phyloP scores from a whole-genome alignment of 2,888 invertebrate species.

The Oscheius onirici region DNA sequence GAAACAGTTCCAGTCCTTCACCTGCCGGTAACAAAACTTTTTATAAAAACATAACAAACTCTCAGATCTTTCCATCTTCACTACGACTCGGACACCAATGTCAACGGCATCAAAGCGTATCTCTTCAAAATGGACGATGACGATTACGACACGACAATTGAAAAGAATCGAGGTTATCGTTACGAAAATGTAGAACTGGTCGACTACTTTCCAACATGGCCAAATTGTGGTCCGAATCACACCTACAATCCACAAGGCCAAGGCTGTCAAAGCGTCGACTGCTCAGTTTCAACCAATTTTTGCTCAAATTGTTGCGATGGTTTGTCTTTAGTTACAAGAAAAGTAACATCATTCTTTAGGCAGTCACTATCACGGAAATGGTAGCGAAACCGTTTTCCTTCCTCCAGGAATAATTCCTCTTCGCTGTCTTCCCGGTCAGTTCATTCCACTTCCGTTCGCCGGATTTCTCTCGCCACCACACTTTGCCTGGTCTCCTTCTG shows the following conservation, averaged over 20 bases:
- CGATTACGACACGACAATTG: constrained; percentile 48
- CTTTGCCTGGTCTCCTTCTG: constrained; percentile 58
- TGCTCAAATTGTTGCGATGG: constrained; percentile 20
- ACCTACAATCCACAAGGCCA: constrained; percentile 33
- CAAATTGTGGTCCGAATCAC: constrained; percentile 46
- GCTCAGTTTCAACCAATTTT: background rate
- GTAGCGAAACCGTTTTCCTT: constrained; percentile 40
- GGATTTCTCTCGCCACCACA: constrained; percentile 60
- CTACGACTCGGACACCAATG: constrained; percentile 43
- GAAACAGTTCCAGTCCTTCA: constrained; percentile 60
- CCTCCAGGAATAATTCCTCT: constrained; percentile 62
- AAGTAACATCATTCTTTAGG: background rate
- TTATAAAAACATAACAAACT: background rate
- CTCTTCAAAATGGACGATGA: constrained; percentile 50
- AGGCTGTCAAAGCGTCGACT: background rate
- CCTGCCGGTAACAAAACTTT: constrained; percentile 41
- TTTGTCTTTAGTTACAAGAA: background rate
- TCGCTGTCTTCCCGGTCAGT: constrained; percentile 58
- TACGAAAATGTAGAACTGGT: constrained; percentile 49
- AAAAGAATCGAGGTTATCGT: constrained; percentile 46
- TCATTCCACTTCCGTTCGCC: constrained; percentile 52
- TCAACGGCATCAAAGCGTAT: constrained; percentile 51
- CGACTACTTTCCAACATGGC: constrained; percentile 58
- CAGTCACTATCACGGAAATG: background rate
- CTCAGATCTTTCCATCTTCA: constrained; percentile 51